Evolutionary conservation across 2,888 invertebrate species (phyloP), one percentile per base, ranked within the genome.

Genomic region (Aromia moschata): DNA sequence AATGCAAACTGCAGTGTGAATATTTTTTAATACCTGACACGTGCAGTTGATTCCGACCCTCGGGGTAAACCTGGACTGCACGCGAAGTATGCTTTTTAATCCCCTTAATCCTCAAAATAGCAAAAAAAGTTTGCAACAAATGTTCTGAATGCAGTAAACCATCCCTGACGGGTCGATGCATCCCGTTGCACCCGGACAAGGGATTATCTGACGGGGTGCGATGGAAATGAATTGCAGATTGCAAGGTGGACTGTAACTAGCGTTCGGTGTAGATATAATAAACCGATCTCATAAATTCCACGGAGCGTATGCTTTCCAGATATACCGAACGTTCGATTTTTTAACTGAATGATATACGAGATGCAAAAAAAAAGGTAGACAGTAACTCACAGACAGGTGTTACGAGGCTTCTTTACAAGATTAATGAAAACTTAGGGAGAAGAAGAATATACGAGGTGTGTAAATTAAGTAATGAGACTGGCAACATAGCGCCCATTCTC

Each of bases 151-250:
- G 25, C 25, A 3, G 7, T 25, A 25, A 25, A 25, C 1, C 17
- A 17, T 11, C n/a, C 18, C 18, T 1, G 1, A 4, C 40, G 10
- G 40, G 40, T 40, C 18, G 40, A 40, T 40, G 40, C 17, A 16
- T 16, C 18, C 40, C n/a, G 14, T 4, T 40, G 40, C 40, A 40
- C 10, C 18, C 9, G n/a, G 17, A 17, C 40, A 4, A 17, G n/a
- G 18, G 40, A n/a, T 40, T 40, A 40, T 40, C 40, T 40, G 3
- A n/a, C 17, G n/a, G 40, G 40, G 16, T 15, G 17, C 10, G 40
- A 16, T n/a, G n/a, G 16, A 40, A 40, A 40, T 40, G 15, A 40
- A 40, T 40, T 40, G 40, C 40, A 40, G 40, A 40, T 40, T 40
- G 38, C 16, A 40, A 40, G 40, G 40, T 40, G 40, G 17, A 40